These are phyloP conservation scores for Eueremaeus valkanovi DNA, from an alignment of 2,888 invertebrate species.

Conservation along the genomic window DNA sequence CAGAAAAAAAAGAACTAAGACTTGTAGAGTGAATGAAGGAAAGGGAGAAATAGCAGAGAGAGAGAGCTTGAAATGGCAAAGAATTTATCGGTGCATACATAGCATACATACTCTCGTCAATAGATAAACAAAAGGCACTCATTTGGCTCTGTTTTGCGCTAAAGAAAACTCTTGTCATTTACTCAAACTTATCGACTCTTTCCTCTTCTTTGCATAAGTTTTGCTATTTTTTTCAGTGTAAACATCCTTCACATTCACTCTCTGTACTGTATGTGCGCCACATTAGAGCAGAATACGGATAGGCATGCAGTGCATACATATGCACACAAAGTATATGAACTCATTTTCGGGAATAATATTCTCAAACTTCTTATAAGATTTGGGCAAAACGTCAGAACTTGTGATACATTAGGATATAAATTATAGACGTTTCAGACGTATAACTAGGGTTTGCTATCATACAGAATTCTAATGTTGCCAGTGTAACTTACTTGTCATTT, in stretches of 20 bases:
- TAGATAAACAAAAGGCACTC: constrained; percentile 17
- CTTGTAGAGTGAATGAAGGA: not conserved
- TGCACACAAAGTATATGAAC: constrained; percentile 4
- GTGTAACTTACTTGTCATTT: no score
- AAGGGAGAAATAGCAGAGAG: not conserved
- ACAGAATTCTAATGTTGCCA: not conserved
- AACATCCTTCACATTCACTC: not conserved
- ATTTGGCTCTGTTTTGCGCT: not conserved
- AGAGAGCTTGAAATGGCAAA: not conserved
- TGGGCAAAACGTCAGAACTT: not conserved
- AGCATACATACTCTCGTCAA: constrained; percentile 6
- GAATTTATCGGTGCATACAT: not conserved
- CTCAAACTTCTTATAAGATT: not conserved
- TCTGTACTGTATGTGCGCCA: not conserved
- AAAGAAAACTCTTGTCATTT: constrained; percentile 9
- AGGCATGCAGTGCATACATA: constrained; percentile 23
- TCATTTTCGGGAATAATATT: not conserved
- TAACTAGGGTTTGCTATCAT: not conserved
- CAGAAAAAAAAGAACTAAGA: constrained; percentile 4
- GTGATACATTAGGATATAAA: constrained; percentile 21
- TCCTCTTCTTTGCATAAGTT: not conserved
- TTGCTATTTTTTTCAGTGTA: not conserved
- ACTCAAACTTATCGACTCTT: not conserved
- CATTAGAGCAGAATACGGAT: not conserved
- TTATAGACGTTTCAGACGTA: not conserved